Conservation (phyloP, 2,888 invertebrate genomes). For the Gnatocerus cornutus region DNA sequence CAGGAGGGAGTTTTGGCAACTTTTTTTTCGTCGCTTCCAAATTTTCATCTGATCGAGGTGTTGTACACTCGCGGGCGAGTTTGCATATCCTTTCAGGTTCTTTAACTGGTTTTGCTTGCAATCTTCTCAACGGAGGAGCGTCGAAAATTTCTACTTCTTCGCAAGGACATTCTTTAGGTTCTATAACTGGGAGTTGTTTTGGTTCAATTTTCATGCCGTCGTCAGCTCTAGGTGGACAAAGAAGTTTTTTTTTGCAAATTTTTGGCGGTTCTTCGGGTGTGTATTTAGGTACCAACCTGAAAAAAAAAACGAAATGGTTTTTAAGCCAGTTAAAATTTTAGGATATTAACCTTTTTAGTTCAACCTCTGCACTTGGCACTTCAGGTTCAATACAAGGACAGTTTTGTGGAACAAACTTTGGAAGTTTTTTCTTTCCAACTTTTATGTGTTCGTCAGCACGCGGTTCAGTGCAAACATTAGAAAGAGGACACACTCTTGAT, state of each 20-base stretch:
- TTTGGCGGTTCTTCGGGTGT: neutral
- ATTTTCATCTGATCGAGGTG: slow-evolving; percentile 46
- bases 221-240: slow-evolving; percentile 47
- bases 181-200: slow-evolving; percentile 54
- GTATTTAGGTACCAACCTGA: slow-evolving; percentile 5
- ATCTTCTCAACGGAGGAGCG: slow-evolving; percentile 46
- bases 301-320: neutral
- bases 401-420: slow-evolving; percentile 18
- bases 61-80: slow-evolving; percentile 21
- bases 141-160: slow-evolving; percentile 53
- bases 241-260: slow-evolving; percentile 20
- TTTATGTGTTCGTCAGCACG: slow-evolving; percentile 37
- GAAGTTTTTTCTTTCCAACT: slow-evolving; percentile 35
- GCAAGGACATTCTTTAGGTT: slow-evolving; percentile 58
- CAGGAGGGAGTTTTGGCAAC: slow-evolving; percentile 44
- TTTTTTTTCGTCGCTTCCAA: slow-evolving; percentile 43
- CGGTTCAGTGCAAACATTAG: neutral
- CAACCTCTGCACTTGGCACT: slow-evolving; percentile 1
- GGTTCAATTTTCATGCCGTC: slow-evolving; percentile 44
- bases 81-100: slow-evolving; percentile 36
- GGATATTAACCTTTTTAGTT: slow-evolving; percentile 16
- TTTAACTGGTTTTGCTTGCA: slow-evolving; percentile 20
- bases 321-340: neutral
- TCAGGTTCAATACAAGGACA: slow-evolving; percentile 34
- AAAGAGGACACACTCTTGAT: slow-evolving; percentile 9